These are phyloP conservation scores for Melieria omissa DNA, from an alignment of 2,888 invertebrate genomes.

Conservation along the genomic window DNA sequence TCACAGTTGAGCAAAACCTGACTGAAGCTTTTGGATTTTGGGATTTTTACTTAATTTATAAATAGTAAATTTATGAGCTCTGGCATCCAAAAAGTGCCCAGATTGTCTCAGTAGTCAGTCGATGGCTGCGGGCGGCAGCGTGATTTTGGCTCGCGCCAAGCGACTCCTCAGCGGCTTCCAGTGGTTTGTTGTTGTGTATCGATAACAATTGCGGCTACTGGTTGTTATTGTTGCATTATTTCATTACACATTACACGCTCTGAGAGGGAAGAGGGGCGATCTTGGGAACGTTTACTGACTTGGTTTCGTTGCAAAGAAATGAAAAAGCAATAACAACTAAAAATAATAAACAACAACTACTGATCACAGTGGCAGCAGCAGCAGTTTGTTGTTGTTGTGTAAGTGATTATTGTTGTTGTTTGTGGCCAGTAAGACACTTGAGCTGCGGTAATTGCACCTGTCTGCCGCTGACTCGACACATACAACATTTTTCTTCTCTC, in stretches of 20 bases:
- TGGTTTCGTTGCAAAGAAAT: neutral
- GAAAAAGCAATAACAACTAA: neutral
- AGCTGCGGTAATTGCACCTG: slow-evolving; percentile 11
- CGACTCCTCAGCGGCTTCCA: too few relatives aligned
- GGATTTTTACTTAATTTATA: too few relatives aligned
- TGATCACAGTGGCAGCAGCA: neutral
- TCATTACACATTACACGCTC: neutral
- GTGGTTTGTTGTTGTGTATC: too few relatives aligned
- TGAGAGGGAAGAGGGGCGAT: neutral
- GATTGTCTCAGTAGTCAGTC: too few relatives aligned
- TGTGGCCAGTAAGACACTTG: neutral
- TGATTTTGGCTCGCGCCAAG: slow-evolving; percentile 5
- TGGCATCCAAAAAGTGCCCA: too few relatives aligned
- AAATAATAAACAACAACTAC: too few relatives aligned
- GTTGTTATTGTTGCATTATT: neutral
- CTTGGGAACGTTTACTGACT: slow-evolving; percentile 7
- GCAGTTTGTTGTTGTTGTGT: neutral
- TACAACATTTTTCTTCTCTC: too few relatives aligned
- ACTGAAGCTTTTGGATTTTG: too few relatives aligned
- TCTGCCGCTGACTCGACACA: neutral
- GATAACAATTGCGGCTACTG: neutral
- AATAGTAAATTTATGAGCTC: too few relatives aligned
- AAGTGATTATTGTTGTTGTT: too few relatives aligned
- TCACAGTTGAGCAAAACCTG: too few relatives aligned
- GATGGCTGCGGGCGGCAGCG: neutral